Evolutionary conservation across 2,113 vertebrate genomes (phyloP), one percentile per base, ranked within the genome.

Genomic region (Melanocharis versteri): DNA sequence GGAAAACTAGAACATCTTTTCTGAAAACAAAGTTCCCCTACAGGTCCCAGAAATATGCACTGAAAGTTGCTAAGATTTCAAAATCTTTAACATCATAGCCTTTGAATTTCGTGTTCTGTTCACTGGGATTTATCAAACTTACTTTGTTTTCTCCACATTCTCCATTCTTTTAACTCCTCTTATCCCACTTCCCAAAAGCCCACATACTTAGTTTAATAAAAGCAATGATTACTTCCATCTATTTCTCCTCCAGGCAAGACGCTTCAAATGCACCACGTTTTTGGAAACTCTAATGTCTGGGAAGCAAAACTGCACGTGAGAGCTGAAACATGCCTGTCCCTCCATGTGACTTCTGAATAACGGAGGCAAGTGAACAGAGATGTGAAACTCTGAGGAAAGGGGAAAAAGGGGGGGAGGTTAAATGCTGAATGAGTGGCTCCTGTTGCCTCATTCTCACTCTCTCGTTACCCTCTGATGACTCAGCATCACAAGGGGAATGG

Each of bases 371-470:
- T 13, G 33, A 93, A 87, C 23, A 96, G 93, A 96, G 97, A 97
- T 96, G 95, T 97, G 95, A 97, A 97, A 97, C 89, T 94, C 27
- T 18, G 48, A 92, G 77, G 73, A 50, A 77, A 88, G 21, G 19
- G 75, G 83, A 14, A 86, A 93, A 72, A 50, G 18, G 33, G n/a
- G 30, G 30, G 42, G 31, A 86, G 47, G 47, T 80, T 53, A 68
- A 70, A 58, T 35, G 19, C 82, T 95, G 68, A 89, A 73, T 90
- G 81, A 92, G 79, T 83, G 68, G 83, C 11, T 75, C 26, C 1
- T 27, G 61, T 95, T 96, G 93, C 85, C 80, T 95, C 88, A 90
- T 76, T 60, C 71, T 93, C 15, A 6, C 44, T 81, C 51, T 42
- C 33, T 80, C 39, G 2, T 87, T 78, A 35, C 48, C 23, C 28